Percentiles rank a stretch among this genome's conserved stretches.
Evolutionary conservation across 2,888 invertebrate genomes (phyloP).

Genomic region (Drosophila kuntzei): DNA sequence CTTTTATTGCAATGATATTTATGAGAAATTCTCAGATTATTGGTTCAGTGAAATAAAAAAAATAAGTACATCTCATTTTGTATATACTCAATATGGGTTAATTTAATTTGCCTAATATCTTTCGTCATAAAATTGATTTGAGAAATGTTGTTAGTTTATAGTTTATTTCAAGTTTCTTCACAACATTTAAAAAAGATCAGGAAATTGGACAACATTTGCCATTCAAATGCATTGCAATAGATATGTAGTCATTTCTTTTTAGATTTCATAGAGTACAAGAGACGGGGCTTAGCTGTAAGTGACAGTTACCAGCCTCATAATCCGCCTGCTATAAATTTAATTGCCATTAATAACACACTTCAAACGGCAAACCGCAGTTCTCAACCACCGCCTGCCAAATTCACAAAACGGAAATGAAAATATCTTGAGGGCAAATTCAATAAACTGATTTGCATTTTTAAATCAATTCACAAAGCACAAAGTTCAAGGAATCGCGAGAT

Average conservation of each 20-base stretch:
- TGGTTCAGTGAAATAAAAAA: no score
- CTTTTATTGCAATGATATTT: constrained; percentile 38
- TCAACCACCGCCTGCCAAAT: constrained; percentile 52
- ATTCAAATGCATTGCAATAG: no score
- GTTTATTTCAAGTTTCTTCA: no score
- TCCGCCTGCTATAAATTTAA: constrained; percentile 74
- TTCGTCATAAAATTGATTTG: no score
- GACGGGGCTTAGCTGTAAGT: constrained; percentile 46
- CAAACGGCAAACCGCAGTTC: constrained; percentile 37
- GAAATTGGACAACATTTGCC: no score
- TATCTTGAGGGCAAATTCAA: constrained; percentile 73
- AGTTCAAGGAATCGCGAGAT: constrained; percentile 52
- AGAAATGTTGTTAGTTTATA: no score
- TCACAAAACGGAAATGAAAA: constrained; percentile 71
- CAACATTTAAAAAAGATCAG: no score
- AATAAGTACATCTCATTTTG: no score
- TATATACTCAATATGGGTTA: no score
- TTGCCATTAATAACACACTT: constrained; percentile 78
- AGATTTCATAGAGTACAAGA: not conserved
- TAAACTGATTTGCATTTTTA: constrained; percentile 80
- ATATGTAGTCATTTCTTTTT: not conserved
- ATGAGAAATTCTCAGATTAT: constrained; percentile 22
- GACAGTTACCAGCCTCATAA: constrained; percentile 77
- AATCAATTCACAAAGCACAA: constrained; percentile 69
- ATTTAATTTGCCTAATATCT: no score